phyloP scores from a whole-genome alignment of 1,140 invertebrate species.

The Diploscapter pachys region DNA sequence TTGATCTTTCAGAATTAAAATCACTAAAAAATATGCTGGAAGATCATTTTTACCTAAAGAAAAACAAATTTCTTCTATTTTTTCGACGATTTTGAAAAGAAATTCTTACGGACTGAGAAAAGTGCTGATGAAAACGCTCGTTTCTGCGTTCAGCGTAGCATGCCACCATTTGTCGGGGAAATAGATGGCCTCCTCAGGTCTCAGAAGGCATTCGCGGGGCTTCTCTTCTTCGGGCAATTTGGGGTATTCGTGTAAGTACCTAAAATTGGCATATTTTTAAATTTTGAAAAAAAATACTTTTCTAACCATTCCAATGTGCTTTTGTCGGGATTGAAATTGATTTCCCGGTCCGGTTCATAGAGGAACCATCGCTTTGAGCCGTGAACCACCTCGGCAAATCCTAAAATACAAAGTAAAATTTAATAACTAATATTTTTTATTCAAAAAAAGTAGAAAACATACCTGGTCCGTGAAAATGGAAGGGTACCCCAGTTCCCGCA shows the following conservation, averaged over 20 bases:
- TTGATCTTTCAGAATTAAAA: too few species aligned
- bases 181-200: slow-evolving; percentile 62
- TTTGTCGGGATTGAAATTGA: slow-evolving; percentile 62
- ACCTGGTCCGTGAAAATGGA: slow-evolving; percentile 64
- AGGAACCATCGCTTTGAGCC: slow-evolving; percentile 64
- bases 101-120: slow-evolving; percentile 57
- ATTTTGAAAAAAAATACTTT: neutral
- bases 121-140: slow-evolving; percentile 63
- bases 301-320: slow-evolving; percentile 63
- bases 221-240: slow-evolving; percentile 53
- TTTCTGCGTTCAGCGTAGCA: slow-evolving; percentile 63
- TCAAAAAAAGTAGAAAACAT: neutral
- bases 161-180: slow-evolving; percentile 64
- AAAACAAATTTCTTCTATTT: too few species aligned
- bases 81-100: neutral
- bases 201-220: slow-evolving; percentile 63
- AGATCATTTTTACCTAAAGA: too few species aligned
- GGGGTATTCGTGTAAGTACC: slow-evolving; percentile 60
- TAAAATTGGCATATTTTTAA: neutral
- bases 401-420: slow-evolving; percentile 20
- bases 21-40: too few species aligned
- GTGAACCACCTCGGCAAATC: slow-evolving; percentile 64
- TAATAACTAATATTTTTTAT: neutral
- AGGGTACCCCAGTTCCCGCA: slow-evolving; percentile 60
- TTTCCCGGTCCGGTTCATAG: slow-evolving; percentile 60